Percentiles rank a stretch among this genome's conserved stretches.
Evolutionary conservation across 2,888 invertebrate species (phyloP).

Genomic region (Embidobia sp.): DNA sequence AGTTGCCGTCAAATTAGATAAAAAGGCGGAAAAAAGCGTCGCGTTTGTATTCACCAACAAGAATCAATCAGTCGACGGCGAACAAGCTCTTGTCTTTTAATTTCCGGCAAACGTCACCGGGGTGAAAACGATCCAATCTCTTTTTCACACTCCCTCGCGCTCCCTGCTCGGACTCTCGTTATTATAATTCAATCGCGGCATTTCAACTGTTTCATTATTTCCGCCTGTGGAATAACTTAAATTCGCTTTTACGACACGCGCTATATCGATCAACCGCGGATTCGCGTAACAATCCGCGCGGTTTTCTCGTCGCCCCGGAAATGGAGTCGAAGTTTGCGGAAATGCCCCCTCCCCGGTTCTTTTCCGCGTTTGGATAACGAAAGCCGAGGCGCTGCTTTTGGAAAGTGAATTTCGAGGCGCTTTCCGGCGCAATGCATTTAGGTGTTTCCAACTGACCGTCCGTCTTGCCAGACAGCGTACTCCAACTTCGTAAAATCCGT

Average conservation of each 20-base stretch:
- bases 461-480: slow-evolving; percentile 31
- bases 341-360: background rate
- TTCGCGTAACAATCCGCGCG: slow-evolving; percentile 16
- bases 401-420: slow-evolving; percentile 48
- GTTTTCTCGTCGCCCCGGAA: slow-evolving; percentile 16
- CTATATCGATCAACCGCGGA: slow-evolving; percentile 31
- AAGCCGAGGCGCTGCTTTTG: slow-evolving; percentile 20
- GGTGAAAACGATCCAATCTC: no score
- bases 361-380: slow-evolving; percentile 32
- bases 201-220: slow-evolving; percentile 33
- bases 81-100: no score
- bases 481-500: slow-evolving; percentile 41
- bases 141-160: slow-evolving; percentile 2
- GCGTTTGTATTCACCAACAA: no score
- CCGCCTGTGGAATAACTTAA: slow-evolving; percentile 21
- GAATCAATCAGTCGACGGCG: no score
- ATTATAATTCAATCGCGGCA: slow-evolving; percentile 25
- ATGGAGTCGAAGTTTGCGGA: background rate
- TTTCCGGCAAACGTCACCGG: no score
- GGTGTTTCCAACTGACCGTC: slow-evolving; percentile 54
- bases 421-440: slow-evolving; percentile 39
- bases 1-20: no score
- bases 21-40: no score
- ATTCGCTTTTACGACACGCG: slow-evolving; percentile 11
- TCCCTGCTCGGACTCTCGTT: slow-evolving; percentile 18